These are phyloP conservation scores for Heteractis magnifica DNA, from an alignment of 92 coral and sea anemone species.

Conservation along the genomic window DNA sequence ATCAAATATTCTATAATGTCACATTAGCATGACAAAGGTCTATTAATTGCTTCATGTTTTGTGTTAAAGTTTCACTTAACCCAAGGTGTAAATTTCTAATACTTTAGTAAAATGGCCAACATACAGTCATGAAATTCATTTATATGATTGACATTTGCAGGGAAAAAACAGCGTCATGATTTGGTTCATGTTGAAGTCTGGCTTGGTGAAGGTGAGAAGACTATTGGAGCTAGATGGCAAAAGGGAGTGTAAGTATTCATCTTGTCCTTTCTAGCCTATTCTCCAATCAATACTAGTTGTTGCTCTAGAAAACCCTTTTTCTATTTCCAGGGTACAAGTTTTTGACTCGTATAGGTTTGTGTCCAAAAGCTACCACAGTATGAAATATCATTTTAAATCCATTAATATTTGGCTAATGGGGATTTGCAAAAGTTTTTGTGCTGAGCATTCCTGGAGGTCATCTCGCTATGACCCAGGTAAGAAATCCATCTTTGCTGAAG, in stretches of 20 bases:
- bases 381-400: constrained; percentile 91
- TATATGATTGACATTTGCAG: constrained; percentile 20
- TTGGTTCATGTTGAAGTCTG: constrained; percentile 98
- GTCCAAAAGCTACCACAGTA: constrained; percentile 89
- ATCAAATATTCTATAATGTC: no score
- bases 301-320: background rate
- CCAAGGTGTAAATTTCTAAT: background rate
- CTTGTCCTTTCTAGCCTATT: no score
- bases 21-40: no score
- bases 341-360: constrained; percentile 89
- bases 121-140: background rate
- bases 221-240: constrained; percentile 98
- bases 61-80: background rate
- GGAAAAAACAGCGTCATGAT: constrained; percentile 86
- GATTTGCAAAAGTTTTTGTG: constrained; percentile 83
- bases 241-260: constrained; percentile 72
- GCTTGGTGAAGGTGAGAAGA: constrained; percentile 93
- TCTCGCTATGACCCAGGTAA: constrained; percentile 75
- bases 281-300: background rate
- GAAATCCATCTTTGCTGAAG: constrained; percentile 78
- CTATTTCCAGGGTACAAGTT: constrained; percentile 67
- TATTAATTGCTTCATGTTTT: no score
- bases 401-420: constrained; percentile 95
- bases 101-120: background rate
- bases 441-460: constrained; percentile 79